Evolutionary conservation across 2,113 vertebrate genomes (phyloP), one percentile per base, ranked within the genome.

Genomic region (Tupaia tana): DNA sequence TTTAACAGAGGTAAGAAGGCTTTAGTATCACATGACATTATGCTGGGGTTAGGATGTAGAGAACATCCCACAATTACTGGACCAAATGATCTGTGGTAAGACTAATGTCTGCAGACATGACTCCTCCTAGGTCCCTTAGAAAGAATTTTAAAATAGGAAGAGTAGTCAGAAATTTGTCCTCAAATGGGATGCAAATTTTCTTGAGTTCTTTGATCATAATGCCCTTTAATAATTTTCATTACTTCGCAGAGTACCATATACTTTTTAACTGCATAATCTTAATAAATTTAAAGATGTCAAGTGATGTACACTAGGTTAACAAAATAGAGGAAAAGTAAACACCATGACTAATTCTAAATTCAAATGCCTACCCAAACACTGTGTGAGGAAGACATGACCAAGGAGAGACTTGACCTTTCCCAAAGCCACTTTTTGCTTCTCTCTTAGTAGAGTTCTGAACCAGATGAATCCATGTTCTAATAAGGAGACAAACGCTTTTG

Each of bases 221-320:
- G 19, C 2, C 59, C 5, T 92, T 25, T 88, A 58, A 88, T 63
- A 88, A 89, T 86, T 87, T 66, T 74, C 18, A 34, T 58, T 61
- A 79, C 8, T 29, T 88, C 16, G 3, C 13, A 6, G 92, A 27
- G 27, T 27, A 90, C 12, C 11, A 66, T 14, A 52, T 22, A 79
- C 15, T 34, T 85, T 59, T 52, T 59, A 84, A 84, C 31, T 3
- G 66, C 31, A 64, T 70, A 63, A 70, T 92, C 90, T 89, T 31
- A 77, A 89, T 66, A 58, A 80, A 89, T 69, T 82, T 82, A 79
- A 89, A 92, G 63, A 84, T 80, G 15, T 29, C 25, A 90, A 67
- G 2, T 18, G 2, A 31, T 43, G 11, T 67, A 59, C 6, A 87
- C 3, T 52, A 59, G 12, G 10, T 63, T 77, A 22, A 34, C 10